phyloP scores from a whole-genome alignment of 2,888 invertebrate species.

The Thecophora atra region DNA sequence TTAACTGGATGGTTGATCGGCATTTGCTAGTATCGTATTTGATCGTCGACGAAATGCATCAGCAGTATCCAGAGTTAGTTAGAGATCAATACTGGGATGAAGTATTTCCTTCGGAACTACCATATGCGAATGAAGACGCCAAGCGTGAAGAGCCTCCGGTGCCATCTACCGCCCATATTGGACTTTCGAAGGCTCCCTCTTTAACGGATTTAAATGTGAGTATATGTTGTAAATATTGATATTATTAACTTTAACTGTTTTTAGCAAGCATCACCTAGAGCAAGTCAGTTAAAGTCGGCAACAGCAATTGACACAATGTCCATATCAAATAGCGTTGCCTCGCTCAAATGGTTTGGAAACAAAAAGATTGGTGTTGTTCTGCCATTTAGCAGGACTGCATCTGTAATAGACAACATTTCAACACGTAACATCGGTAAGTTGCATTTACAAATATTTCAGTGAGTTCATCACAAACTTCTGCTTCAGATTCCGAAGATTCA shows the following conservation, averaged over 20 bases:
- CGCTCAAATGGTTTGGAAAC: not conserved
- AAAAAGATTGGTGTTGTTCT: not conserved
- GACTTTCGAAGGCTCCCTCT: not conserved
- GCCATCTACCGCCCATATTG: slow-evolving; percentile 39
- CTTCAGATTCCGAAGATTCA: not conserved
- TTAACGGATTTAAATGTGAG: not conserved
- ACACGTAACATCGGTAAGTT: not conserved
- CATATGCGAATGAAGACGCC: slow-evolving; percentile 77
- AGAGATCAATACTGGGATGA: slow-evolving; percentile 92
- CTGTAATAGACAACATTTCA: not conserved
- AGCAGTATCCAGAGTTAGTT: slow-evolving; percentile 86
- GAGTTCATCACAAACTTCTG: not conserved
- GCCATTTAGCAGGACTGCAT: not conserved
- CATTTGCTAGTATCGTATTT: slow-evolving; percentile 83
- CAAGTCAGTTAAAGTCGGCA: not conserved
- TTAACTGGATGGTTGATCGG: slow-evolving; percentile 90
- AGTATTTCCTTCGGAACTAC: slow-evolving; percentile 82
- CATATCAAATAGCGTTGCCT: too few relatives aligned
- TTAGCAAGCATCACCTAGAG: not conserved
- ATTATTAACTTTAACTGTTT: not conserved
- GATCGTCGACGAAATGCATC: slow-evolving; percentile 94
- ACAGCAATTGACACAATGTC: not conserved
- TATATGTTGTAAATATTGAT: not conserved
- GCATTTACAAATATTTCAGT: not conserved
- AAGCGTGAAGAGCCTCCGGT: slow-evolving; percentile 35